These are phyloP conservation scores for Matsumyia berberina DNA, from an alignment of 2,888 invertebrate species.

Conservation along the genomic window DNA sequence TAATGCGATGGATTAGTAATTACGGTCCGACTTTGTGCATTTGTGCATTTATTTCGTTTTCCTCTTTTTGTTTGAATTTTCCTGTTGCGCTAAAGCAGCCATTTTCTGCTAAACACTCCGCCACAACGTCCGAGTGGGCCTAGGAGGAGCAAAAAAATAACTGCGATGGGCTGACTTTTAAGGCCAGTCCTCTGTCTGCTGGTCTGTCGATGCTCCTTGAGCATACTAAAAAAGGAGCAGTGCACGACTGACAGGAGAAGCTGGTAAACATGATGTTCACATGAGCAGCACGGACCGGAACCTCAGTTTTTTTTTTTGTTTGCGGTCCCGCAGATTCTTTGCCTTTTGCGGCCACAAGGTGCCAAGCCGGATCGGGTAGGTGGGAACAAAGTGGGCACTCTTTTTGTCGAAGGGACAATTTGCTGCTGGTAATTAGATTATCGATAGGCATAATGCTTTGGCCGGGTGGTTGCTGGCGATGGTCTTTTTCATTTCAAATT, in stretches of 20 bases:
- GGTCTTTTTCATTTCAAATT: no score
- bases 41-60: conserved; percentile 69
- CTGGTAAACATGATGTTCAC: conserved; percentile 74
- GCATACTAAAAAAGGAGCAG: conserved; percentile 67
- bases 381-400: conserved; percentile 33
- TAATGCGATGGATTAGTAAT: conserved; percentile 76
- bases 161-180: conserved; percentile 48
- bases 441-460: conserved; percentile 16
- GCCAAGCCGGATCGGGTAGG: conserved; percentile 52
- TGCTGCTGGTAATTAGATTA: conserved; percentile 49
- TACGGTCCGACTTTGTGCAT: conserved; percentile 72
- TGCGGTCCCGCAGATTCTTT: conserved; percentile 32
- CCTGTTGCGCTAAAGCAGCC: conserved; percentile 8
- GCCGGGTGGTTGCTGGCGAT: background rate
- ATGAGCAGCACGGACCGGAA: conserved; percentile 62
- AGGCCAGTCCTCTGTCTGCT: conserved; percentile 44
- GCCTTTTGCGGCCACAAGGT: conserved; percentile 56
- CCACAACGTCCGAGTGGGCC: conserved; percentile 11
- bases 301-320: conserved; percentile 56
- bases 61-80: conserved; percentile 3
- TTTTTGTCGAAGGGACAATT: conserved; percentile 41
- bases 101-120: conserved; percentile 49
- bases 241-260: conserved; percentile 50
- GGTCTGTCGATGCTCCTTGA: conserved; percentile 30
- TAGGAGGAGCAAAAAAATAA: background rate